A percentile compares a stretch with the other conserved stretches of the same genome.
Evolutionary conservation across 2,113 vertebrate species (phyloP).

Genomic region (Hemichromis elongatus): DNA sequence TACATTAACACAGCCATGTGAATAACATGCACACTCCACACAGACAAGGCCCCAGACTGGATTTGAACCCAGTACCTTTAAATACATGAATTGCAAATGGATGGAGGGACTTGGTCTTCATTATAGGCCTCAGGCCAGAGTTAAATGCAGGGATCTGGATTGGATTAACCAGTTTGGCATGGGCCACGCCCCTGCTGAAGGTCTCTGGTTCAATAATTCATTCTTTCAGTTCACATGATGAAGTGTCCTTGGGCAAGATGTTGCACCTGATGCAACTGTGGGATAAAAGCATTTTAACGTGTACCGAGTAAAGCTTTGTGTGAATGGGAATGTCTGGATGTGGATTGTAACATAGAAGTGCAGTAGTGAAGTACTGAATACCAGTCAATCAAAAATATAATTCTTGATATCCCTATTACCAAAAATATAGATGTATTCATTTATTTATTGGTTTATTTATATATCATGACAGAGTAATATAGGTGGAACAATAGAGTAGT

Average conservation of each 20-base stretch:
- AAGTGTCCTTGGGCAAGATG: not conserved
- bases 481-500: not conserved
- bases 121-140: not conserved
- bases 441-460: not conserved
- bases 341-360: no score
- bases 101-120: not conserved
- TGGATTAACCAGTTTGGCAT: not conserved
- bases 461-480: not conserved
- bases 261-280: not conserved
- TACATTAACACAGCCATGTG: not conserved
- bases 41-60: not conserved
- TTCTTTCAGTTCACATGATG: not conserved
- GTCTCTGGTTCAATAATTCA: not conserved
- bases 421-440: not conserved
- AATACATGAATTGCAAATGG: not conserved
- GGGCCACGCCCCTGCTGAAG: not conserved
- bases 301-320: not conserved
- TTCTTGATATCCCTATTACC: not conserved
- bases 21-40: not conserved
- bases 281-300: not conserved
- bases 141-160: not conserved
- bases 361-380: not conserved
- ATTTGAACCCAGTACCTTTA: not conserved
- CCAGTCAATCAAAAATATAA: not conserved
- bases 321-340: not conserved